phyloP scores from a whole-genome alignment of 2,797 vertebrate genomes.

The Anguilla pacifica region DNA sequence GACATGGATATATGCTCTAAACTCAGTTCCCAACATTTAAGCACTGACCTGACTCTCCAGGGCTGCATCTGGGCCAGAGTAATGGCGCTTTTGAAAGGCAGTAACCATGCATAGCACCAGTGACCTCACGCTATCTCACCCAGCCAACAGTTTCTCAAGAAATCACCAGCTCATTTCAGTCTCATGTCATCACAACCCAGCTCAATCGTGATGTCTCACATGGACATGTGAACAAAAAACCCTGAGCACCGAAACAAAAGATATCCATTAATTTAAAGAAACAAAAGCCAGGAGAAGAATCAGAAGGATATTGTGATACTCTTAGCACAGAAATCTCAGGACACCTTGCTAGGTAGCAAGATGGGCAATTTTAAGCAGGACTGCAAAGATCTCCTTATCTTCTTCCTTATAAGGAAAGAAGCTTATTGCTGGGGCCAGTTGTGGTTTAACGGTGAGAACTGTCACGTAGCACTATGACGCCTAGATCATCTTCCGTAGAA shows the following conservation, averaged over 20 bases:
- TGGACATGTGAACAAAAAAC: neutral
- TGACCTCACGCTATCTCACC: neutral
- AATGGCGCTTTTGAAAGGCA: neutral
- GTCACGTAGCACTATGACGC: neutral
- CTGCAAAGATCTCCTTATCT: neutral
- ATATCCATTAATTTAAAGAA: neutral
- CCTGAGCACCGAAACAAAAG: neutral
- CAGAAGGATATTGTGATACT: neutral
- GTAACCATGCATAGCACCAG: neutral
- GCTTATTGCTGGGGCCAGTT: neutral
- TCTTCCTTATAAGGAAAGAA: conserved; percentile 29
- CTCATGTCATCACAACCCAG: neutral
- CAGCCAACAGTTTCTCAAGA: neutral
- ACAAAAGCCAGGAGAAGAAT: neutral
- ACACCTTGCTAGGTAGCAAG: neutral
- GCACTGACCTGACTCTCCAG: neutral
- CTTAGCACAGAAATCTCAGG: neutral
- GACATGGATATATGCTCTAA: neutral
- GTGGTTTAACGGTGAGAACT: neutral
- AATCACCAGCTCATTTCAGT: neutral
- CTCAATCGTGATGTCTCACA: neutral
- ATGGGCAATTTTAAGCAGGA: neutral
- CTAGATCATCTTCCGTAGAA: neutral
- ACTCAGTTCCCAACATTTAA: neutral
- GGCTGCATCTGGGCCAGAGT: neutral